These are phyloP conservation scores for Vireo altiloquus DNA, from an alignment of 2,113 vertebrate genomes.

Conservation along the genomic window DNA sequence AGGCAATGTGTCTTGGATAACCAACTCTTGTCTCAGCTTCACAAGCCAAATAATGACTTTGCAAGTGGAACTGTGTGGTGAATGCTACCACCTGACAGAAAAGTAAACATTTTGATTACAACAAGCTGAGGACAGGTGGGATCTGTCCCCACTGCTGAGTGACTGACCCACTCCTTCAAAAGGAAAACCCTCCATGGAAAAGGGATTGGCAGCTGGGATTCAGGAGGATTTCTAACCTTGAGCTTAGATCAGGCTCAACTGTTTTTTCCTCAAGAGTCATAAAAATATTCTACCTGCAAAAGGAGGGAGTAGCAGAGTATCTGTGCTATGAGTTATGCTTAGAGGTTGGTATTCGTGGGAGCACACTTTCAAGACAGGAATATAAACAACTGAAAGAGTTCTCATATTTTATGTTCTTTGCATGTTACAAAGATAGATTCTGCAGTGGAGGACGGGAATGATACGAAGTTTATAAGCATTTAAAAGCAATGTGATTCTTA, in stretches of 20 bases:
- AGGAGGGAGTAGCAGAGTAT: background rate
- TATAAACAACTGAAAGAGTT: background rate
- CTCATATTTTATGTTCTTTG: background rate
- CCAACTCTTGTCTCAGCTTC: background rate
- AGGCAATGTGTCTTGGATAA: rapidly evolving
- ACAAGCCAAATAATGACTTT: background rate
- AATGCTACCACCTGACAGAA: background rate
- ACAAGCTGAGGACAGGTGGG: background rate
- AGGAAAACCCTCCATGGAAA: background rate
- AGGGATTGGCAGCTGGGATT: background rate
- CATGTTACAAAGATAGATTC: background rate
- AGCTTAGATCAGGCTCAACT: background rate
- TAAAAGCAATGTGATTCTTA: background rate
- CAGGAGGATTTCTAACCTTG: background rate
- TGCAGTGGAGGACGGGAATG: background rate
- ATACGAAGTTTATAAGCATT: background rate
- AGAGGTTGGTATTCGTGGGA: background rate
- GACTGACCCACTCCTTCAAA: background rate
- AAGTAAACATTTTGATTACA: background rate
- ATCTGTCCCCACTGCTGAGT: background rate
- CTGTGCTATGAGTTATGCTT: background rate
- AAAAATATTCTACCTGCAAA: background rate
- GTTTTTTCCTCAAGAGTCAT: background rate
- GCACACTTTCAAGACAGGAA: background rate
- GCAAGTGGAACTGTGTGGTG: background rate